phyloP scores from a whole-genome alignment of 2,888 invertebrate species.

The Drosophila meridiana region DNA sequence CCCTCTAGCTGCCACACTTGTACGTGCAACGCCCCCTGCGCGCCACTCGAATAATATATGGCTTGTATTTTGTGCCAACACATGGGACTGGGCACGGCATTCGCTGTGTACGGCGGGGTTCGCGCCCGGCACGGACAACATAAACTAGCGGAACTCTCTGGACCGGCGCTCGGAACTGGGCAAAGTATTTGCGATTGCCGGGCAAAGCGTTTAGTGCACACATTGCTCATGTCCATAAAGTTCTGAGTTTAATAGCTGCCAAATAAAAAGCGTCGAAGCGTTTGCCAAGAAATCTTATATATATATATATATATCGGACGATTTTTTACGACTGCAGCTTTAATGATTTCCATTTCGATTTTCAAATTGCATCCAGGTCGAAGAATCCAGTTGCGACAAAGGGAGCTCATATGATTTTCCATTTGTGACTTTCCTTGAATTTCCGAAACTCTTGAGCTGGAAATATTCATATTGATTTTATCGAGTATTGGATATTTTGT shows the following conservation, averaged over 20 bases:
- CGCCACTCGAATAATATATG: constrained; percentile 59
- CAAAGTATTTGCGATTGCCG: constrained; percentile 55
- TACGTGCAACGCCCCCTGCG: constrained; percentile 35
- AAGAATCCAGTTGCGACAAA: background rate
- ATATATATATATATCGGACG: background rate
- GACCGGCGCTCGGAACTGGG: constrained; percentile 38
- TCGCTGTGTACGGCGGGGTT: constrained; percentile 7
- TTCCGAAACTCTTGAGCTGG: no score
- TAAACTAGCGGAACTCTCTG: constrained; percentile 58
- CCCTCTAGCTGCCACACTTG: background rate
- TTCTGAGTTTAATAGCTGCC: constrained; percentile 56
- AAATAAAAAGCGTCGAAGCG: constrained; percentile 49
- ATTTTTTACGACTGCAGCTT: constrained; percentile 17
- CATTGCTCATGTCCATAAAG: constrained; percentile 63
- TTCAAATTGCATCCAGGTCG: constrained; percentile 1
- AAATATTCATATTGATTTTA: background rate
- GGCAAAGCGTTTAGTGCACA: constrained; percentile 65
- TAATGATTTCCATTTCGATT: constrained; percentile 25
- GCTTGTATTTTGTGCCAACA: constrained; percentile 57
- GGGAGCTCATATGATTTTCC: background rate
- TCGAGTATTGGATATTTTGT: no score
- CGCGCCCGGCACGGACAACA: constrained; percentile 37
- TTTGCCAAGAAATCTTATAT: constrained; percentile 27
- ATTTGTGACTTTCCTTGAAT: background rate
- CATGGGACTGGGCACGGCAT: constrained; percentile 39